Percentiles rank a stretch among this genome's conserved stretches.
These are phyloP conservation scores for Hydrocynus forskahlii DNA, from an alignment of 2,797 vertebrate genomes.

Conservation along the genomic window DNA sequence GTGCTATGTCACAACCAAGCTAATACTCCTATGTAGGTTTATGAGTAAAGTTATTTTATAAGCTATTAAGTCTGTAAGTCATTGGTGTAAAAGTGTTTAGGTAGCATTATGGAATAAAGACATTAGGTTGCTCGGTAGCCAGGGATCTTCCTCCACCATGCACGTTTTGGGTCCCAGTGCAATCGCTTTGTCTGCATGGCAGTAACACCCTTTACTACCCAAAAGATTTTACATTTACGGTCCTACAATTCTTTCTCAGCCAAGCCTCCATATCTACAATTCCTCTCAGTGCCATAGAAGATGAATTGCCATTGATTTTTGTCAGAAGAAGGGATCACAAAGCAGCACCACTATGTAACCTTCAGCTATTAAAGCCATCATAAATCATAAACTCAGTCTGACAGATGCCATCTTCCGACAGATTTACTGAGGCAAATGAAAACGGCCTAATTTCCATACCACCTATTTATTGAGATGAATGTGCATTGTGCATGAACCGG, in stretches of 20 bases:
- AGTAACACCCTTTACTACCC: background rate
- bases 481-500: conserved; percentile 5
- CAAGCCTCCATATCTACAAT: background rate
- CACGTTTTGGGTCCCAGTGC: background rate
- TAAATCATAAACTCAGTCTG: conserved; percentile 39
- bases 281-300: conserved; percentile 38
- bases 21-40: background rate
- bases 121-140: background rate
- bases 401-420: conserved; percentile 15
- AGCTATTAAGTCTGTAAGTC: too few species aligned
- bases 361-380: conserved; percentile 34
- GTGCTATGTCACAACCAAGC: background rate
- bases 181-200: background rate
- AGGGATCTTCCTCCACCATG: too few species aligned
- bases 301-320: conserved; percentile 45
- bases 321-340: conserved; percentile 37
- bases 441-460: conserved; percentile 24
- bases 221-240: conserved; percentile 8
- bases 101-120: background rate
- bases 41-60: background rate
- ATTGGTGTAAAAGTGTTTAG: background rate
- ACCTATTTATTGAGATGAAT: conserved; percentile 29
- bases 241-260: background rate
- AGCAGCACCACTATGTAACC: conserved; percentile 34
- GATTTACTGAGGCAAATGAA: conserved; percentile 37